These are phyloP conservation scores for Virgularia gustaviana DNA, from an alignment of 92 coral and sea anemone species.

Conservation along the genomic window DNA sequence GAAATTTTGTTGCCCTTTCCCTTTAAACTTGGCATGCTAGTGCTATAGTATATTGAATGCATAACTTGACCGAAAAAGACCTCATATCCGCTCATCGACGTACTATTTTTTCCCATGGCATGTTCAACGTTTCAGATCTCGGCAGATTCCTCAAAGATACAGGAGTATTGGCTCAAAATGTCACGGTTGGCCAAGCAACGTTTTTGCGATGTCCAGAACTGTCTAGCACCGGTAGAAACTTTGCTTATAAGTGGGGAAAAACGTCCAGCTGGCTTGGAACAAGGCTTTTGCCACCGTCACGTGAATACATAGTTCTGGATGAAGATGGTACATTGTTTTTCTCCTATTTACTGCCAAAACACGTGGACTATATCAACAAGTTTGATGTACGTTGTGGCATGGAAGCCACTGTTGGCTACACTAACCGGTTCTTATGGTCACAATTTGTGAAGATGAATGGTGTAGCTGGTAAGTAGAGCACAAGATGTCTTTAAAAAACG, in stretches of 20 bases:
- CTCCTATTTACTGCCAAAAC: background rate
- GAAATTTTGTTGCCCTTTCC: too few relatives aligned
- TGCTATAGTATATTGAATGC: too few relatives aligned
- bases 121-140: background rate
- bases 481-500: too few relatives aligned
- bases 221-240: conserved; percentile 1
- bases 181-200: conserved; percentile 12
- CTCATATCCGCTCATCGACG: too few relatives aligned
- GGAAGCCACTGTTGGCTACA: conserved; percentile 4
- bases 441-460: background rate
- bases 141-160: background rate
- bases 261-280: background rate
- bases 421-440: conserved; percentile 19
- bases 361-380: background rate
- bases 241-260: conserved; percentile 29
- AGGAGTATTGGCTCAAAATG: background rate
- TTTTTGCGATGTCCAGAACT: conserved; percentile 20
- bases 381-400: conserved; percentile 5
- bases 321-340: conserved; percentile 25
- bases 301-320: conserved; percentile 17
- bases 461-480: too few relatives aligned
- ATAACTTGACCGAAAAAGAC: too few relatives aligned
- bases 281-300: conserved; percentile 2
- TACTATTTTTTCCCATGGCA: too few relatives aligned
- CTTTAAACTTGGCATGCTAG: too few relatives aligned